Evolutionary conservation across 2,113 vertebrate species (phyloP), one percentile per base, ranked within the genome.

Genomic region (Numida meleagris): DNA sequence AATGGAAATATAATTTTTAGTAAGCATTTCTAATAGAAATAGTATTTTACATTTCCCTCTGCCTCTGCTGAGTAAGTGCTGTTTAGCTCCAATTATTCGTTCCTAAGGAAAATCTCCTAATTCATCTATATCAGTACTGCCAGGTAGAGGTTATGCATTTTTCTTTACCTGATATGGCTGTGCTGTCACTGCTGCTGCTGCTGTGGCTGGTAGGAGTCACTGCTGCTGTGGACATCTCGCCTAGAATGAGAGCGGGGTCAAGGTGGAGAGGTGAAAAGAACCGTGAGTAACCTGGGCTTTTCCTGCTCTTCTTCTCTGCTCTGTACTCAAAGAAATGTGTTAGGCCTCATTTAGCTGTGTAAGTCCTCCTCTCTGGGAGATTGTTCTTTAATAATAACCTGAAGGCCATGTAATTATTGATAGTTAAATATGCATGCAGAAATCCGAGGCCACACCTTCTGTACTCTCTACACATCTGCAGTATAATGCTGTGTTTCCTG

Each of bases 191-290:
- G 95, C 86, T 97, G 96, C 93, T 98, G 96, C 90, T 98, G 97
- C 94, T 99, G 42, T 96, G 87, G 73, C 94, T 98, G 89, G 96
- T 95, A 92, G 97, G 91, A 80, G 97, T 98, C 93, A 95, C 91
- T 97, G 91, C 96, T 92, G 96, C 98, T 75, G 97, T 93, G 93
- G 98, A 98, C 90, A 51, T 97, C 89, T 93, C 95, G 0, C 98
- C 98, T 90, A 98, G 97, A 95, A 95, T 96, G 92, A 99, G 98
- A 98, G 97, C 98, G 82, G 98, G 98, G 97, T 98, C 98, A 98
- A 99, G 98, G 98, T 99, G 99, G 98, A 99, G 98, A 98, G 98
- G 98, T 98, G 98, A 99, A 98, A 98, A 98, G 98, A 99, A 98
- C 97, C 98, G 99, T 99, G 99, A 99, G 99, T 99, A 98, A 97